These are phyloP conservation scores for Eurystomus gularis DNA, from an alignment of 2,113 vertebrate species.

Conservation along the genomic window DNA sequence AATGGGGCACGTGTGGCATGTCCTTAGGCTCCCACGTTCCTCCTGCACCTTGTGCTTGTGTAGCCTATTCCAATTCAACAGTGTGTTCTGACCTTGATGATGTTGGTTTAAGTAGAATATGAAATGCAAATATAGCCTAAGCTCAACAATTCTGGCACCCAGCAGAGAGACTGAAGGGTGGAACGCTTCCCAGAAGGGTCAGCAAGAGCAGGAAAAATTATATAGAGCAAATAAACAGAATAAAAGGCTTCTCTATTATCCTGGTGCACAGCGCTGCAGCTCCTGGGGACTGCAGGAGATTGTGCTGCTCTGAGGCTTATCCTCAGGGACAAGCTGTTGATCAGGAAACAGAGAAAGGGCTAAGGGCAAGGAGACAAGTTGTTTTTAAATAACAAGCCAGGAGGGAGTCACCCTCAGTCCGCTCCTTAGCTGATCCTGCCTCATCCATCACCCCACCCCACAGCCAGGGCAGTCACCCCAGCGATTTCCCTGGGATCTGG, in stretches of 20 bases:
- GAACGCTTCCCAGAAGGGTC: constrained; percentile 36
- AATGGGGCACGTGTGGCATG: background rate
- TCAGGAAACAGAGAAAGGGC: background rate
- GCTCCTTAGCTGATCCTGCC: background rate
- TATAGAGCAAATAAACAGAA: constrained; percentile 49
- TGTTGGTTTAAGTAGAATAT: constrained; percentile 55
- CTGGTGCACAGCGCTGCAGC: constrained; percentile 26
- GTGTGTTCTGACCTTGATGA: constrained; percentile 38
- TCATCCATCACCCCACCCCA: background rate
- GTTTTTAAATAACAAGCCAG: background rate
- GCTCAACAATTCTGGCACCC: constrained; percentile 36
- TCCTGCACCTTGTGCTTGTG: background rate
- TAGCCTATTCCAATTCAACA: background rate
- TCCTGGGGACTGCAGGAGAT: constrained; percentile 42
- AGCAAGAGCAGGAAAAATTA: constrained; percentile 40
- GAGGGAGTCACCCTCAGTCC: background rate
- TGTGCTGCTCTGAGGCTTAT: constrained; percentile 32
- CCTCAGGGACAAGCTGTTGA: background rate
- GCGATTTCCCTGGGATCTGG: background rate
- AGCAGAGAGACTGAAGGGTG: background rate
- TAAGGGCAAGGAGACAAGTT: background rate
- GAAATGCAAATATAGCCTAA: constrained; percentile 62
- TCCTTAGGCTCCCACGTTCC: too few species aligned
- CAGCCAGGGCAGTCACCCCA: background rate
- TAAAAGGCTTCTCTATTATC: constrained; percentile 36